A percentile compares a stretch with the other conserved stretches of the same genome.
Evolutionary conservation across 2,113 vertebrate genomes (phyloP).

Genomic region (Myotis lucifugus): DNA sequence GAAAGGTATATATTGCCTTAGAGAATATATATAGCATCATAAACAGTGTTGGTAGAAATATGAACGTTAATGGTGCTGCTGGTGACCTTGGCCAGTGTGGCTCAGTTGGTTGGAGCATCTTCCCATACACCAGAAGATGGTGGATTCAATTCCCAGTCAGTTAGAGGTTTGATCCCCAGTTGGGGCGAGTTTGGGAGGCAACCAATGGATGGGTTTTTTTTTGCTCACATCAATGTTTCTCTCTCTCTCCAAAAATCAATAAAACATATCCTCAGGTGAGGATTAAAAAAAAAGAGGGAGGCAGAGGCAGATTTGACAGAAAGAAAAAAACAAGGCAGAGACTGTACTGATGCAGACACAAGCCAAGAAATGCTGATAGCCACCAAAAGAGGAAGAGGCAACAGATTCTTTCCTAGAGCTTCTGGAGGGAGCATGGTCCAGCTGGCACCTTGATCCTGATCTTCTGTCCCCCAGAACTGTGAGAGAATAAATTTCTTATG

Average conservation of each 20-base stretch:
- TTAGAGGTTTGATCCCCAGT: background rate
- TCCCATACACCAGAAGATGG: too few relatives aligned
- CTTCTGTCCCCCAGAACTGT: background rate
- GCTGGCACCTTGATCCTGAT: background rate
- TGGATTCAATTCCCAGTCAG: background rate
- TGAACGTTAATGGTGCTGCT: background rate
- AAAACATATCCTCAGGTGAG: background rate
- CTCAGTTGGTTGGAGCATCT: too few relatives aligned
- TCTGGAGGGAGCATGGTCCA: background rate
- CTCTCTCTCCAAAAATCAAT: background rate
- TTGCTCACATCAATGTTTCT: background rate
- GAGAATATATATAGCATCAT: background rate
- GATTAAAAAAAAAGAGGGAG: background rate
- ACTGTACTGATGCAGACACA: background rate
- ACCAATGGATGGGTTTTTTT: background rate
- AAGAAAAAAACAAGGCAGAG: background rate
- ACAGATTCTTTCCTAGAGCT: background rate
- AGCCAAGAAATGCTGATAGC: background rate
- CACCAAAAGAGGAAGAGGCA: background rate
- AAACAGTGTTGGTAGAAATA: background rate
- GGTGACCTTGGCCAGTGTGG: too few relatives aligned
- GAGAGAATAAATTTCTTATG: background rate
- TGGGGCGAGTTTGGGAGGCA: background rate
- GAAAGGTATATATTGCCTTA: background rate
- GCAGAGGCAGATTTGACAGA: slow-evolving; percentile 11